Base-by-base conservation (phyloP, 2,113 vertebrate genomes). In the Ranitomeya imitator region DNA sequence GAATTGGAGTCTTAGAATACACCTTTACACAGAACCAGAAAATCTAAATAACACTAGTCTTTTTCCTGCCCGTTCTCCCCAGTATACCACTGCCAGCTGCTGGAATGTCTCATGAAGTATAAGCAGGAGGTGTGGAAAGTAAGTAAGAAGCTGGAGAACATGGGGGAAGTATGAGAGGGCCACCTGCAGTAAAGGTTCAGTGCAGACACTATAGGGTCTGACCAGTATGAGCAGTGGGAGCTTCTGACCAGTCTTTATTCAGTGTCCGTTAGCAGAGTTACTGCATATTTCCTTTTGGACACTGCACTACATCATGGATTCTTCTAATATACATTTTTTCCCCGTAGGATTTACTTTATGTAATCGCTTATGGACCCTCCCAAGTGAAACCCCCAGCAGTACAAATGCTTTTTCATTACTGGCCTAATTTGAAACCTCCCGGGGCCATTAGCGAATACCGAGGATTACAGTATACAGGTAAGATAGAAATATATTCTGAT, bases 41-140 rank as follows among this genome's bases (percentile, higher is more conserved):
- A 45, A 45, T 31, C 26, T 37, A 7, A 16, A 6, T 73, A 6
- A 73, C 14, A 13, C 23, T 1, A 0, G 23, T 80, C 16, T 61
- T 69, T 69, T 55, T 54, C 54, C 2, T 84, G 52, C 54, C 23
- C 16, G 11, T 57, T 54, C 13, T 92, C 85, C 90, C 89, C 90
- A 99, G 98, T 99, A 73, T 99, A 99, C 95, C 98, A 99, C 92
- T 99, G 98, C 94, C 98, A 99, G 76, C 95, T 99, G 93, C 89
- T 99, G 96, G 98, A 99, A 94, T 99, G 98, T 92, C 96, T 99
- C 86, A 99, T 99, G 98, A 99, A 99, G 93, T 97, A 99, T 94
- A 99, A 99, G 90, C 98, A 99, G 92, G 98, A 99, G 97, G 98
- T 99, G 85, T 99, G 98, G 98, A 99, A 99, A 96, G 98, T 99